phyloP scores from a whole-genome alignment of 2,113 vertebrate species.

The Clupea harengus region DNA sequence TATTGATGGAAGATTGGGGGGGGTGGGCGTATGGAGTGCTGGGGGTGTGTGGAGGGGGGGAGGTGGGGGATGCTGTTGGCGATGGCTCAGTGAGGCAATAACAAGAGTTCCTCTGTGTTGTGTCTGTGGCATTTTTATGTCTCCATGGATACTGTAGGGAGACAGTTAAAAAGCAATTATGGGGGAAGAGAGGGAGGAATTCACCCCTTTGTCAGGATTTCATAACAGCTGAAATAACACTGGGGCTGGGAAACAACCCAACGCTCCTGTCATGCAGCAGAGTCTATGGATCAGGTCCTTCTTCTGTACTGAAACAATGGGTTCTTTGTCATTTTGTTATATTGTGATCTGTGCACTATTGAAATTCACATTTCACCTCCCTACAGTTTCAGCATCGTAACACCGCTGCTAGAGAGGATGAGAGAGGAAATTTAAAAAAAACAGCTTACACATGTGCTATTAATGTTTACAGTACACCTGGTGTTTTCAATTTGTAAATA shows the following conservation, averaged over 20 bases:
- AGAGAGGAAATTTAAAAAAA: neutral
- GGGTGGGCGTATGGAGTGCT: neutral
- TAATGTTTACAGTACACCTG: neutral
- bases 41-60: neutral
- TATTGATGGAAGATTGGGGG: constrained; percentile 47
- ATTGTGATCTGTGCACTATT: constrained; percentile 1
- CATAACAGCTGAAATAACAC: constrained; percentile 87
- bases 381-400: neutral
- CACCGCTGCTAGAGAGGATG: neutral
- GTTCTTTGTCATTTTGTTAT: neutral
- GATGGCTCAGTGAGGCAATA: constrained; percentile 63
- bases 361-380: neutral
- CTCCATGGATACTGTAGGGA: constrained; percentile 84
- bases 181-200: constrained; percentile 76
- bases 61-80: neutral
- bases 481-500: neutral
- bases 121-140: constrained; percentile 76
- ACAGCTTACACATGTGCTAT: neutral
- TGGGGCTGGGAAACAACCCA: constrained; percentile 76
- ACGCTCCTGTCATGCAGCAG: constrained; percentile 65
- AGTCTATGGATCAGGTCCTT: constrained; percentile 26
- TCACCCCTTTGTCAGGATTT: constrained; percentile 82
- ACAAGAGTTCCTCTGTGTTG: constrained; percentile 82
- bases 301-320: constrained; percentile 22
- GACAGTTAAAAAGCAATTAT: constrained; percentile 84